Base-by-base conservation (phyloP, 30 jellyfish, hydroid and myxozoan species). In the Aurelia sp. region DNA sequence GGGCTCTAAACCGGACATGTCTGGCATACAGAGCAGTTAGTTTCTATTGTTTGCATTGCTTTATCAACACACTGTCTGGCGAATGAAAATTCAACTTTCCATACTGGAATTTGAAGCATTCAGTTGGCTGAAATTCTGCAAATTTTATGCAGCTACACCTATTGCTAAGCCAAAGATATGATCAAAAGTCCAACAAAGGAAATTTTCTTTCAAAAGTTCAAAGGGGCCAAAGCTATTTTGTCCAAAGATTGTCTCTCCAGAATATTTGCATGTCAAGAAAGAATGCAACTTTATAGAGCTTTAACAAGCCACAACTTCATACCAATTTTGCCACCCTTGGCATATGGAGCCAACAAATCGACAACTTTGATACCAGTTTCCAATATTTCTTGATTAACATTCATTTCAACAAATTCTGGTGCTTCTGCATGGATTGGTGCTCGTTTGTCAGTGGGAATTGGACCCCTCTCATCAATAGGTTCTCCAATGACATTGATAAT, bases 341-440 rank as follows among this genome's bases (percentile, higher is more conserved):
- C 99, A 92, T 96, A 96, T 19, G 99, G 99, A 10, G 99, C 99
- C 62, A 96, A 78, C 67, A 96, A 80, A 92, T 96, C 99, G 15
- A 96, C 99, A 87, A 96, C 99, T 57, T 96, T 96, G 90, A 96
- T 96, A 19, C 99, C 99, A 72, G 99, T 96, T 70, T 90, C 98
- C 35, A 96, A 85, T 61, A 96, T 96, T 75, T 96, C 99, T 92
- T 92, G 99, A 61, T 92, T 86, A 67, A 96, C 99, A 86, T 98
- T 96, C 99, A 96, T 96, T 88, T 96, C 99, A 35, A 92, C 97
- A 92, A 96, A 96, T 66, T 85, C 98, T 44, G 99, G 99, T 35
- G 99, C 99, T 85, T 96, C 99, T 9, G 98, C 94, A 57, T 96
- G 99, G 66, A 96, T 96, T 13, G 99, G 98, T 70, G 98, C 97